Conservation (phyloP, 1,140 invertebrate genomes). For the Ceratosolen fusciceps region DNA sequence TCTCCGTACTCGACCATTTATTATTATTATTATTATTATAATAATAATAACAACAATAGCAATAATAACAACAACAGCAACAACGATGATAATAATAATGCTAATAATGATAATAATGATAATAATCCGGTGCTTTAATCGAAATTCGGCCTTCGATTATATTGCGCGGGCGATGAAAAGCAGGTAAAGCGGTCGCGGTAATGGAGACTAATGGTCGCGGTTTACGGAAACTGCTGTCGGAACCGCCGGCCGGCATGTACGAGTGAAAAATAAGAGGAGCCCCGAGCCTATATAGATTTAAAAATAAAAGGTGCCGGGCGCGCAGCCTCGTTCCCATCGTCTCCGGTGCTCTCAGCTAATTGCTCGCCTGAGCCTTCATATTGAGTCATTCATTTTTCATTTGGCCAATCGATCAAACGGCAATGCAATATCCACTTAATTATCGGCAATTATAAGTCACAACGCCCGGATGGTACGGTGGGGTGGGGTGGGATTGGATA, state of each 20-base stretch:
- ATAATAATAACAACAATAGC: too few species aligned
- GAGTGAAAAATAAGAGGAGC: not conserved
- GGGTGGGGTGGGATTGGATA: too few species aligned
- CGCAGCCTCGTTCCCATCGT: not conserved
- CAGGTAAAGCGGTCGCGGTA: not conserved
- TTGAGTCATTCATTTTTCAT: constrained; percentile 21
- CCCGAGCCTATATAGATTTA: too few species aligned
- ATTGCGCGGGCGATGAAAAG: not conserved
- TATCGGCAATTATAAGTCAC: constrained; percentile 20
- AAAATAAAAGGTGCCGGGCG: too few species aligned
- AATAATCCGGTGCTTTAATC: not conserved
- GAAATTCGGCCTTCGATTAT: not conserved
- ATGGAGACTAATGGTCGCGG: not conserved
- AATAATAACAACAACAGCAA: too few species aligned
- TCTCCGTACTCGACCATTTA: not conserved
- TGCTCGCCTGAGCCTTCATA: not conserved
- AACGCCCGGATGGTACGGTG: too few species aligned
- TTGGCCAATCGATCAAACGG: constrained; percentile 17
- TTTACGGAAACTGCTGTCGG: not conserved
- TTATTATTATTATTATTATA: too few species aligned
- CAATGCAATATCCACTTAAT: constrained; percentile 14
- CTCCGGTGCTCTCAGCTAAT: not conserved
- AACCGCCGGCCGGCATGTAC: not conserved
- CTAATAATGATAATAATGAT: too few species aligned
- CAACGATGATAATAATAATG: too few species aligned